phyloP scores from a whole-genome alignment of 2,888 invertebrate genomes.

The Dynastes hyllus region DNA sequence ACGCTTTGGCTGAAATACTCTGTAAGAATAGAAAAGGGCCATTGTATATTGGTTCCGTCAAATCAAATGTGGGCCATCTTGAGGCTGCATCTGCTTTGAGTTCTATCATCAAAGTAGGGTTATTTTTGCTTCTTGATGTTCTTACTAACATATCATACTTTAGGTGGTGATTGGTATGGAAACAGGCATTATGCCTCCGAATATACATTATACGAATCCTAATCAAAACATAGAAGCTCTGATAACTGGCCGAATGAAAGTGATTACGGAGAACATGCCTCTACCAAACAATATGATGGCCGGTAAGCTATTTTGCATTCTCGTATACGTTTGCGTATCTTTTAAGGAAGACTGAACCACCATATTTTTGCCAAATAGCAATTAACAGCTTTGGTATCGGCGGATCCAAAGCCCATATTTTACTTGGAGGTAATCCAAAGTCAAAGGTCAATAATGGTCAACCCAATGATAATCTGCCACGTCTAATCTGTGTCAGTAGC shows the following conservation, averaged over 20 bases:
- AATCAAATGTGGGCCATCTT: slow-evolving; percentile 95
- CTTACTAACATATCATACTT: too few relatives aligned
- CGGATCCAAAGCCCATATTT: slow-evolving; percentile 85
- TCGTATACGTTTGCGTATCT: too few relatives aligned
- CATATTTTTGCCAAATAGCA: not conserved
- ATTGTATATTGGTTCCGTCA: slow-evolving; percentile 90
- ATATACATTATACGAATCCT: slow-evolving; percentile 80
- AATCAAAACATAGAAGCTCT: slow-evolving; percentile 76
- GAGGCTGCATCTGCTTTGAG: slow-evolving; percentile 91
- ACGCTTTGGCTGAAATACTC: slow-evolving; percentile 87
- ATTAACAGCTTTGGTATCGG: slow-evolving; percentile 95
- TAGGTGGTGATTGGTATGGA: slow-evolving; percentile 80
- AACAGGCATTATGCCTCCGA: slow-evolving; percentile 86
- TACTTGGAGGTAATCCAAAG: slow-evolving; percentile 75
- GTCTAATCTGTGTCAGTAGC: slow-evolving; percentile 84
- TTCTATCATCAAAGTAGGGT: slow-evolving; percentile 82
- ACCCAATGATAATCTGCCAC: slow-evolving; percentile 79
- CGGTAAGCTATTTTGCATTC: slow-evolving; percentile 68
- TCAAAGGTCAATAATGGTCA: slow-evolving; percentile 79
- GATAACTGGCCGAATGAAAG: slow-evolving; percentile 77
- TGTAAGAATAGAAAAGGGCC: slow-evolving; percentile 83
- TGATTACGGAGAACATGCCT: slow-evolving; percentile 82
- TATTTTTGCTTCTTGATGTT: not conserved
- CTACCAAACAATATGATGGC: slow-evolving; percentile 82
- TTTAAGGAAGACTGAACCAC: too few relatives aligned